phyloP scores from a whole-genome alignment of 2,113 vertebrate genomes.

The Apaloderma vittatum region DNA sequence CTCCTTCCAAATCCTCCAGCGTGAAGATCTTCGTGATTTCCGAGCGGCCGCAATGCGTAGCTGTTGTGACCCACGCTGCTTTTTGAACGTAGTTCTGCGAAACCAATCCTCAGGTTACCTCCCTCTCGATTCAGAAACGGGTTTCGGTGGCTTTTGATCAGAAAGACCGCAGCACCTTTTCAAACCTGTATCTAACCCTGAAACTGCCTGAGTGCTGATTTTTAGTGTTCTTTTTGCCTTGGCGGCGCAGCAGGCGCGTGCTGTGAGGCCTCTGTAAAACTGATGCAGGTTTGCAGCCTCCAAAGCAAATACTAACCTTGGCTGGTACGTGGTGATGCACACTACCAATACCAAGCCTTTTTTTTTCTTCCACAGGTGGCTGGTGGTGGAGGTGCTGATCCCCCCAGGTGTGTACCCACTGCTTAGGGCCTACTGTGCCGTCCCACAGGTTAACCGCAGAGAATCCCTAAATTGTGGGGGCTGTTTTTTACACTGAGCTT shows the following conservation, averaged over 20 bases:
- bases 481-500: neutral
- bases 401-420: conserved; percentile 88
- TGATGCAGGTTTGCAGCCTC: conserved; percentile 21
- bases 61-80: neutral
- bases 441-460: conserved; percentile 57
- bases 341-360: conserved; percentile 90
- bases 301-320: conserved; percentile 79
- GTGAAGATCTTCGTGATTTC: neutral
- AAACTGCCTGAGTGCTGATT: neutral
- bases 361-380: conserved; percentile 90
- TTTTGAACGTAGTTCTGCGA: neutral
- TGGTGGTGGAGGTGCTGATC: conserved; percentile 88
- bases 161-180: neutral
- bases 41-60: neutral
- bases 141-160: neutral
- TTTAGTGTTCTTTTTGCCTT: neutral
- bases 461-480: neutral
- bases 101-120: accelerated
- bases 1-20: neutral
- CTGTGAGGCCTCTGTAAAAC: neutral
- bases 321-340: conserved; percentile 86
- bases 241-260: accelerated
- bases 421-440: conserved; percentile 68
- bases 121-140: neutral
- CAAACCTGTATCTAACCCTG: neutral